Conservation (phyloP, 1,140 invertebrate genomes). For the Pseudomyrmex dendroicus region DNA sequence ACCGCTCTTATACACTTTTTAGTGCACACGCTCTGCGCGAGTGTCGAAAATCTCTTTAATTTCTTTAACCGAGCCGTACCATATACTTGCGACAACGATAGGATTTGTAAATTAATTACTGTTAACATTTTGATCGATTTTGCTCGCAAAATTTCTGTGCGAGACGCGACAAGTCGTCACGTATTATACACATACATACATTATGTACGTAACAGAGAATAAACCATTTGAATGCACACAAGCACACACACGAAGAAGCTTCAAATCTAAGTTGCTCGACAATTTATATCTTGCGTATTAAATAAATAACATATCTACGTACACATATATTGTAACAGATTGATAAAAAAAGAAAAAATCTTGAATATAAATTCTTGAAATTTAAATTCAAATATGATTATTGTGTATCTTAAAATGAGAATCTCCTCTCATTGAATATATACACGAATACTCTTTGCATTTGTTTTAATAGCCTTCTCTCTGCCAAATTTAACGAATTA, state of each 20-base stretch:
- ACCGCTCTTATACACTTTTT: conserved; percentile 31
- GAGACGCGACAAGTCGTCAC: not conserved
- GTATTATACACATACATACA: not conserved
- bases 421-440: conserved; percentile 29
- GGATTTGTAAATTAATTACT: conserved; percentile 26
- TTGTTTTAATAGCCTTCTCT: conserved; percentile 75
- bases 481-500: conserved; percentile 82
- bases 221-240: conserved; percentile 53
- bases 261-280: conserved; percentile 13
- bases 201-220: conserved; percentile 43
- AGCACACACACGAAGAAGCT: conserved; percentile 35
- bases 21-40: conserved; percentile 46
- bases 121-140: conserved; percentile 36
- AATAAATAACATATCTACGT: conserved; percentile 31
- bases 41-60: conserved; percentile 31
- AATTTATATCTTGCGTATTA: conserved; percentile 42
- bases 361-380: conserved; percentile 29
- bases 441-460: not conserved
- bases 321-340: conserved; percentile 15
- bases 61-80: conserved; percentile 61
- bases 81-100: conserved; percentile 33
- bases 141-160: conserved; percentile 13
- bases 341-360: not conserved
- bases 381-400: conserved; percentile 19
- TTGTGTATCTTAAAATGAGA: conserved; percentile 7